These are phyloP conservation scores for Cosmorhoe ocellata DNA, from an alignment of 2,888 invertebrate species.

Conservation along the genomic window DNA sequence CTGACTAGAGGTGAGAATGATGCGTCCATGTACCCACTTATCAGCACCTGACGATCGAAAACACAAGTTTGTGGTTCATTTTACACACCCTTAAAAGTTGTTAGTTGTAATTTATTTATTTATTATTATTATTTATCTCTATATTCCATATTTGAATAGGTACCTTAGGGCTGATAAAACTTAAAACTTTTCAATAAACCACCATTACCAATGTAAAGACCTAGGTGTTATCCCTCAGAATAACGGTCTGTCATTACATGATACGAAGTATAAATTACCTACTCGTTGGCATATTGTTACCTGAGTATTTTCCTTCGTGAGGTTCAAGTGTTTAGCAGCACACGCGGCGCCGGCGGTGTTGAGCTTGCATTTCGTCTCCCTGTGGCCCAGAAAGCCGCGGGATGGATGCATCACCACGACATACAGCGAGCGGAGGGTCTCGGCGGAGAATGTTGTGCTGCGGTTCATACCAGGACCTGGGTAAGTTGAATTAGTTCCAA, in stretches of 20 bases:
- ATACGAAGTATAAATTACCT: too few species aligned
- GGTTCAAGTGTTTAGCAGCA: constrained; percentile 53
- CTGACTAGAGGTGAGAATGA: constrained; percentile 61
- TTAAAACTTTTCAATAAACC: too few species aligned
- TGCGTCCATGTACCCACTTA: constrained; percentile 68
- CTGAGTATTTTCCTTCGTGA: constrained; percentile 55
- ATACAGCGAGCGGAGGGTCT: constrained; percentile 51
- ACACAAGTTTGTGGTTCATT: neutral
- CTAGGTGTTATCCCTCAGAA: too few species aligned
- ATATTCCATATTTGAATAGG: too few species aligned
- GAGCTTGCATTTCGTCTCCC: constrained; percentile 54
- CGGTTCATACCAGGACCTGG: constrained; percentile 72
- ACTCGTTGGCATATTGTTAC: constrained; percentile 32
- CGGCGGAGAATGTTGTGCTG: constrained; percentile 56
- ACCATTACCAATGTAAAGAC: too few species aligned
- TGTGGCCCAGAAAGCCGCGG: constrained; percentile 40
- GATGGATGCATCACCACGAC: constrained; percentile 54
- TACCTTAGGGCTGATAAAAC: too few species aligned
- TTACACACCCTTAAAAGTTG: too few species aligned
- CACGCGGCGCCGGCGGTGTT: constrained; percentile 51
- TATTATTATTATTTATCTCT: too few species aligned
- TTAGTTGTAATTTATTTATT: too few species aligned
- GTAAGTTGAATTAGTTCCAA: neutral
- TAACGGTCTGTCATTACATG: too few species aligned
- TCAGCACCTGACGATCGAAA: constrained; percentile 51